Evolutionary conservation across 1,140 invertebrate species (phyloP), one percentile per base, ranked within the genome.

Genomic region (Trachymyrmex septentrionalis): DNA sequence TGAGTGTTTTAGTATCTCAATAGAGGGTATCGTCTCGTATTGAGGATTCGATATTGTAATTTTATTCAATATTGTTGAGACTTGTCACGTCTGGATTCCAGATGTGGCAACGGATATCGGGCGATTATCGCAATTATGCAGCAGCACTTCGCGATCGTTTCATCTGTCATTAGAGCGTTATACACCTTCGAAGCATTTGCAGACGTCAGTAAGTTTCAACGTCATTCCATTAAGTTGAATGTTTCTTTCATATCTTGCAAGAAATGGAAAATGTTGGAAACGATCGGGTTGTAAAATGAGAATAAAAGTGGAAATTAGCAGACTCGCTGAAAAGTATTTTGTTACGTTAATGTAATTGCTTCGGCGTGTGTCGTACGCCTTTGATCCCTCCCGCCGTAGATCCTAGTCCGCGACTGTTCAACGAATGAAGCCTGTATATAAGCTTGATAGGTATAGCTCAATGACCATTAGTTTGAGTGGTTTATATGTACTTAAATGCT

Each of bases 401-500:
- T 73, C 5, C 24, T 44, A 59, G 9, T n/a, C n/a, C 2, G 50
- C 38, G 63, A 77, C 24, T n/a, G 71, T 34, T 59, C 14, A 4
- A 27, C 59, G 76, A 87, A 88, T 66, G 57, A 77, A 78, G 21
- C 67, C 24, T 67, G 30, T 61, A n/a, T 59, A 57, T 64, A 64
- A 24, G 67, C 34, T 12, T 21, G 53, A 10, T 61, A 63, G 57
- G 44, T 75, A 71, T 57, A 61, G 19, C 80, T 55, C 59, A n/a
- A 30, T 63, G 77, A 69, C 59, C 50, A 75, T 87, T 88, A 84
- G 67, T 85, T 88, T 84, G 87, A 88, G 14, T 75, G 76, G 76
- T 84, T 86, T 89, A 78, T 84, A 44, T 71, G 78, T 64, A 86
- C 87, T 86, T 89, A 88, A 80, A 88, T 57, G 87, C 77, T 85